Evolutionary conservation across 2,113 vertebrate genomes (phyloP).

Genomic region (Melanotaenia duboulayi): DNA sequence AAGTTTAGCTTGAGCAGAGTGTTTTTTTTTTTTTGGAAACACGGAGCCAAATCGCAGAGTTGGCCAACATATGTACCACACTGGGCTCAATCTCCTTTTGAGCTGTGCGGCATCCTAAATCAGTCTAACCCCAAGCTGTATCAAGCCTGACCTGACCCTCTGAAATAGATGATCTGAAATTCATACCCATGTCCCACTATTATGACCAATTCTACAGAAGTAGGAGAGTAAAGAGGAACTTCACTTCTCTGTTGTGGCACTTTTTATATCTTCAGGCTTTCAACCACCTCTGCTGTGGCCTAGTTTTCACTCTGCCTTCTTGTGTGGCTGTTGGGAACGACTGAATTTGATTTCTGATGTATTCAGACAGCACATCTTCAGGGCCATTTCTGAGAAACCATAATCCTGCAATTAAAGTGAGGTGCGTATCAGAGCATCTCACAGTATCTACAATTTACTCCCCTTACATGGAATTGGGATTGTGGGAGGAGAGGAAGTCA

Average conservation of each 20-base stretch:
- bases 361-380: constrained; percentile 9
- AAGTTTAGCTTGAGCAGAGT: not conserved
- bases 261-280: not conserved
- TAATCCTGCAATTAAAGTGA: not conserved
- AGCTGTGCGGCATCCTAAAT: not conserved
- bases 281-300: not conserved
- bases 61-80: not conserved
- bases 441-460: not conserved
- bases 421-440: not conserved
- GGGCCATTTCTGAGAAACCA: constrained; percentile 14
- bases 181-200: not conserved
- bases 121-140: not conserved
- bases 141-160: not conserved
- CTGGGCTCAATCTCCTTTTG: not conserved
- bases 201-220: not conserved
- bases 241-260: not conserved
- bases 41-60: not conserved
- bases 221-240: not conserved
- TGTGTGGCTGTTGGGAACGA: not conserved
- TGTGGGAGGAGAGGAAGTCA: not conserved
- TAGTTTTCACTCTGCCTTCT: not conserved
- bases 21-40: constrained; percentile 4
- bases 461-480: not conserved
- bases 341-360: constrained; percentile 18
- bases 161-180: not conserved